Evolutionary conservation across 2,888 invertebrate species (phyloP).

Genomic region (Spatulosminthurus flaviceps): DNA sequence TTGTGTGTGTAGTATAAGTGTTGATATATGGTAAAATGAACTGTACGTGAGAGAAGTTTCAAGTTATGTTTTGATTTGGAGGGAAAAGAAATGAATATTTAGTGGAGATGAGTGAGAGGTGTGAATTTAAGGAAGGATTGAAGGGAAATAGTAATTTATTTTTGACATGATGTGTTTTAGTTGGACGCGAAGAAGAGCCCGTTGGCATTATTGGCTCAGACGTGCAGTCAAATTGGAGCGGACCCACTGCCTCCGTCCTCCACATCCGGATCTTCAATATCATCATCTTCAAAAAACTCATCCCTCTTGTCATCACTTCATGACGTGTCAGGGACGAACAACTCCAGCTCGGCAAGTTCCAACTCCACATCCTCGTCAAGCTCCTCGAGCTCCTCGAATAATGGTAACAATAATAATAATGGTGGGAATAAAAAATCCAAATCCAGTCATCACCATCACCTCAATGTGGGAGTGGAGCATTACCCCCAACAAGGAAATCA

Average conservation of each 20-base stretch:
- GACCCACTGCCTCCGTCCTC: constrained; percentile 75
- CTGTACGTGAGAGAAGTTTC: no score
- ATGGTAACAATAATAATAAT: constrained; percentile 1
- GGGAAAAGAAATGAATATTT: no score
- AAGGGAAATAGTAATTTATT: constrained; percentile 49
- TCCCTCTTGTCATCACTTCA: constrained; percentile 38
- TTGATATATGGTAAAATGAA: no score
- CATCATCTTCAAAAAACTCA: background rate
- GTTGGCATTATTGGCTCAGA: constrained; percentile 91
- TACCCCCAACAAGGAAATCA: constrained; percentile 7
- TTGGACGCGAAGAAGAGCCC: constrained; percentile 98
- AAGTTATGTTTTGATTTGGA: no score
- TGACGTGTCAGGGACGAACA: constrained; percentile 33
- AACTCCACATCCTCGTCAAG: constrained; percentile 23
- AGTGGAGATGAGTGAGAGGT: no score
- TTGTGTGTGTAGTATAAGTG: no score
- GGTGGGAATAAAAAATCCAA: constrained; percentile 37
- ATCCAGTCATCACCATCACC: constrained; percentile 42
- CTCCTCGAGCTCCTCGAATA: constrained; percentile 24
- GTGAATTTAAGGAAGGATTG: background rate
- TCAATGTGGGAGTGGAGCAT: constrained; percentile 41
- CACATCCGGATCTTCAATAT: constrained; percentile 52
- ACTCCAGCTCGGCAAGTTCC: constrained; percentile 31
- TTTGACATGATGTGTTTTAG: constrained; percentile 77
- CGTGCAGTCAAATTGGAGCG: constrained; percentile 96